Evolutionary conservation across 1,140 invertebrate genomes (phyloP).

Genomic region (Delia radicum): DNA sequence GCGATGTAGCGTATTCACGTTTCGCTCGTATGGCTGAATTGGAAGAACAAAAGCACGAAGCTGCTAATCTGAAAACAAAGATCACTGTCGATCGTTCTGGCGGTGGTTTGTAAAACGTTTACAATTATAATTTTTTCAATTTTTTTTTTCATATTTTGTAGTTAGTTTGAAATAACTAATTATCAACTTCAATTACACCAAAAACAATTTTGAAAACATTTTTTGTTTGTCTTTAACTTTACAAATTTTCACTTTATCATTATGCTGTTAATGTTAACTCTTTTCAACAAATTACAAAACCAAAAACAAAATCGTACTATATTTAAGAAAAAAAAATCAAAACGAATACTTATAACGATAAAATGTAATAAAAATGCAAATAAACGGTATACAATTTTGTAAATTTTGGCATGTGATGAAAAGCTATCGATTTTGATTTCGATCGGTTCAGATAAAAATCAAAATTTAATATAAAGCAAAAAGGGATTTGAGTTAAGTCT

Average conservation of each 20-base stretch:
- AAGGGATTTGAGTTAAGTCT: too few species aligned
- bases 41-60: conserved; percentile 79
- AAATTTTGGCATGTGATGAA: too few species aligned
- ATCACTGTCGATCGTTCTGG: conserved; percentile 91
- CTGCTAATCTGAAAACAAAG: conserved; percentile 71
- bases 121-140: neutral
- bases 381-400: neutral
- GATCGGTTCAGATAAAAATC: too few species aligned
- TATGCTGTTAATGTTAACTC: neutral
- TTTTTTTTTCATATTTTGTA: neutral
- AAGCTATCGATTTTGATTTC: too few species aligned
- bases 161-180: neutral
- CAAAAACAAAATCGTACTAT: neutral
- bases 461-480: too few species aligned
- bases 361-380: neutral
- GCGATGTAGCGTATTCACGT: conserved; percentile 85
- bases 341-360: neutral
- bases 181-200: neutral
- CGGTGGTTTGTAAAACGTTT: conserved; percentile 76
- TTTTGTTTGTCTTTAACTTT: neutral
- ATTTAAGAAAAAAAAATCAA: neutral
- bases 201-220: neutral
- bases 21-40: conserved; percentile 90
- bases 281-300: neutral
- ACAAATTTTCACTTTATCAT: neutral